phyloP scores from a whole-genome alignment of 2,888 invertebrate genomes.

The Sthenelais limicola region DNA sequence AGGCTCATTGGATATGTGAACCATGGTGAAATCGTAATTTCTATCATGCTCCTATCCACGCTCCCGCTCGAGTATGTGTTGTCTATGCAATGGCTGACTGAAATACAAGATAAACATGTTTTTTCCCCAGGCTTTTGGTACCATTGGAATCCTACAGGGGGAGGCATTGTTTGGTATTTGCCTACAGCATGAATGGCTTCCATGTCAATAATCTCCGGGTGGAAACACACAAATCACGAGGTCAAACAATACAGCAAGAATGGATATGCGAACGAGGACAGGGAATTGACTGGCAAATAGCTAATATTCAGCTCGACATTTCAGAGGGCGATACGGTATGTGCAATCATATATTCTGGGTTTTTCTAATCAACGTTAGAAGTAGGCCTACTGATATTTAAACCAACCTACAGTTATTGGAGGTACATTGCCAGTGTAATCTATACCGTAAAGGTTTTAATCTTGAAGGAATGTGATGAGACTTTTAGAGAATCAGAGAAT shows the following conservation, averaged over 20 bases:
- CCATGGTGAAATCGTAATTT: too few relatives aligned
- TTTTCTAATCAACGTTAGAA: too few relatives aligned
- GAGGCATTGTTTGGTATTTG: not conserved
- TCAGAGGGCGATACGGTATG: not conserved
- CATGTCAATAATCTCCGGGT: constrained; percentile 1
- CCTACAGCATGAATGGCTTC: constrained; percentile 12
- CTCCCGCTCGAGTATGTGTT: not conserved
- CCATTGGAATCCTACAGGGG: not conserved
- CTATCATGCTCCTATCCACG: not conserved
- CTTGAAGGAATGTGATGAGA: not conserved
- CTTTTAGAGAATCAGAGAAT: not conserved
- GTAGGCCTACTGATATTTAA: too few relatives aligned
- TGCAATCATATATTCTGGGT: not conserved
- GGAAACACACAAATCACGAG: too few relatives aligned
- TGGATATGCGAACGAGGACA: not conserved
- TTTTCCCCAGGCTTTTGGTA: too few relatives aligned
- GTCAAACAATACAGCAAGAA: too few relatives aligned
- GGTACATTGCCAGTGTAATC: not conserved
- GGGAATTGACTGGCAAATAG: not conserved
- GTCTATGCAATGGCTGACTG: not conserved
- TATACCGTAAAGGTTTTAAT: too few relatives aligned
- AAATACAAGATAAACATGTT: too few relatives aligned
- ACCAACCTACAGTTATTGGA: not conserved
- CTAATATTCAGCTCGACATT: not conserved
- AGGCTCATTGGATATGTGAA: too few relatives aligned